Conservation (phyloP, 2,888 invertebrate species). For the Agonopterix subpropinquella region DNA sequence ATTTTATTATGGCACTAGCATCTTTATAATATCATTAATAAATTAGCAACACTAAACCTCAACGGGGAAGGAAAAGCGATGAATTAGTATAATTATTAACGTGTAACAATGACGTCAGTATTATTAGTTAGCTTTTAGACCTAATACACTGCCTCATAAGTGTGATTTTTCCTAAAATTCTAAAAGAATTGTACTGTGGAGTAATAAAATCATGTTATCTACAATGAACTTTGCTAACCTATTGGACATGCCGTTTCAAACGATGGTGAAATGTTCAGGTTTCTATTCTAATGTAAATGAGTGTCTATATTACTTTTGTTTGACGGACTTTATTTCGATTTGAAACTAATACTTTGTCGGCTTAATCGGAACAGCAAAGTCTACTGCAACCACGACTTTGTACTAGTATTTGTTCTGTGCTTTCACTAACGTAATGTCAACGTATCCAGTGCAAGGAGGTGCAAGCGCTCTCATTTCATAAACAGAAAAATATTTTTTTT, state of each 20-base stretch:
- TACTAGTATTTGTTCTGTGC: too few relatives aligned
- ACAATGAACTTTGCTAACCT: neutral
- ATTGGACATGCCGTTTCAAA: slow-evolving; percentile 1
- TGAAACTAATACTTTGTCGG: too few relatives aligned
- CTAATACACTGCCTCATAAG: slow-evolving; percentile 1
- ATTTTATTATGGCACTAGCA: neutral
- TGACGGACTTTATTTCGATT: too few relatives aligned
- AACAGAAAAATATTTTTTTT: too few relatives aligned
- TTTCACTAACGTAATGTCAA: too few relatives aligned
- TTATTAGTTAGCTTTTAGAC: neutral
- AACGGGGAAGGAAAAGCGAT: slow-evolving; percentile 1
- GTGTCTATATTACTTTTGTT: too few relatives aligned
- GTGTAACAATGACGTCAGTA: slow-evolving; percentile 5
- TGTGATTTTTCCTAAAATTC: neutral
- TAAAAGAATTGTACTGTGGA: neutral
- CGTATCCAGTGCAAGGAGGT: too few relatives aligned
- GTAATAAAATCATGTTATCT: neutral
- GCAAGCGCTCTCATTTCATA: too few relatives aligned
- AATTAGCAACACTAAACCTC: neutral
- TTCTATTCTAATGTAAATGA: neutral
- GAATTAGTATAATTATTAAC: slow-evolving; percentile 6
- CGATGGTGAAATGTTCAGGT: neutral
- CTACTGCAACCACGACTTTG: too few relatives aligned
- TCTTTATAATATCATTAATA: neutral
- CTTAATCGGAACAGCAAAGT: too few relatives aligned